Percentiles rank a stretch among this genome's conserved stretches.
Evolutionary conservation across 2,888 invertebrate species (phyloP).

Genomic region (Rhogogaster chlorosoma): DNA sequence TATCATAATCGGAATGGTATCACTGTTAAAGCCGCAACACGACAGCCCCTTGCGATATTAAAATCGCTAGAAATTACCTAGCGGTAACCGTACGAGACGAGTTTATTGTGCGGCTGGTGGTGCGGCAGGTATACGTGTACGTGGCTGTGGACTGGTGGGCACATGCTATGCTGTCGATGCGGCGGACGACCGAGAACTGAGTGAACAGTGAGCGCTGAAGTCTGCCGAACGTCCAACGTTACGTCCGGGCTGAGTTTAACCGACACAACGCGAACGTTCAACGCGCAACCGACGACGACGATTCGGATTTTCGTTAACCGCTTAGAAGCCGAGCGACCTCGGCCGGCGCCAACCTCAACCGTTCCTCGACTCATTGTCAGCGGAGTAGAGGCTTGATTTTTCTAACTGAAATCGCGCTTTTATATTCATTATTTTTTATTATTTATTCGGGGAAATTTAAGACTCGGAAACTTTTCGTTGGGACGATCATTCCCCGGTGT

Average conservation of each 20-base stretch:
- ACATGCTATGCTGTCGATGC: conserved; percentile 70
- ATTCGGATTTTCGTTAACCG: neutral
- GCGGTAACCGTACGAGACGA: conserved; percentile 74
- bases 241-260: neutral
- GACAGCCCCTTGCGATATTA: neutral
- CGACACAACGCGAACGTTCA: neutral
- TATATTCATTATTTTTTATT: neutral
- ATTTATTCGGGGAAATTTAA: neutral
- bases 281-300: neutral
- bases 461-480: neutral
- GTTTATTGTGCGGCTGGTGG: conserved; percentile 71
- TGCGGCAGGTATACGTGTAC: conserved; percentile 70
- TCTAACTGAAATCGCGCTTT: neutral
- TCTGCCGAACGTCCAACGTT: neutral
- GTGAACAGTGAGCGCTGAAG: neutral
- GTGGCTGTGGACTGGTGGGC: conserved; percentile 71
- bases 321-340: conserved; percentile 17
- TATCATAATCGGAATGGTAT: conserved; percentile 63
- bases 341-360: conserved; percentile 21
- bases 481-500: neutral
- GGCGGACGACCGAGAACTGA: conserved; percentile 62
- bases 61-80: conserved; percentile 59
- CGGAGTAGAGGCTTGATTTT: neutral
- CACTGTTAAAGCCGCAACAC: conserved; percentile 14
- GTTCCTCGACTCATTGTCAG: neutral